Conservation (phyloP, 2,888 invertebrate genomes). For the Callosobruchus maculatus region DNA sequence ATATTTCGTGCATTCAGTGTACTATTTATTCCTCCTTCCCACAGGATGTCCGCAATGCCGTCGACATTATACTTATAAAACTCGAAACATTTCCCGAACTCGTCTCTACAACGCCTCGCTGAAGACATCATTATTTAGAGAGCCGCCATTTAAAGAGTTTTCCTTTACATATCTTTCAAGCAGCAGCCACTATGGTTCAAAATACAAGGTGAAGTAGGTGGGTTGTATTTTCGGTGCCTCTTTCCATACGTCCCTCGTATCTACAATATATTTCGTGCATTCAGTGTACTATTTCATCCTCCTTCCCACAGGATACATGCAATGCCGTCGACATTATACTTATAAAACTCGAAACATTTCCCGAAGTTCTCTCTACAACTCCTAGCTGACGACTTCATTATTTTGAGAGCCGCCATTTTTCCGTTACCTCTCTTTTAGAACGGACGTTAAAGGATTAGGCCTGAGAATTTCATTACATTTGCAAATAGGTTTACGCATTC, state of each 20-base stretch:
- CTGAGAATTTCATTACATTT: conserved; percentile 26
- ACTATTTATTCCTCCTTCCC: neutral
- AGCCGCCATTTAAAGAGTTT: neutral
- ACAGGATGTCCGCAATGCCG: neutral
- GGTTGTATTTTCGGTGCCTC: too few relatives aligned
- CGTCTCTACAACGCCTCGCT: neutral
- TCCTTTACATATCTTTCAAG: too few relatives aligned
- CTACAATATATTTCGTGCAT: neutral
- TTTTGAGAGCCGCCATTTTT: neutral
- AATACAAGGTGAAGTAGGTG: too few relatives aligned
- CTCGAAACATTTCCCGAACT: neutral
- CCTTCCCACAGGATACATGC: neutral
- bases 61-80: neutral
- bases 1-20: neutral
- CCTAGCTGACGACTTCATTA: neutral
- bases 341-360: neutral
- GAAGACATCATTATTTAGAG: neutral
- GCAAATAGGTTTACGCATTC: conserved; percentile 28
- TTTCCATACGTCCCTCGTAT: too few relatives aligned
- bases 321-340: neutral
- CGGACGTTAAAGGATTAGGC: conserved; percentile 24
- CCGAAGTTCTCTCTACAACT: neutral
- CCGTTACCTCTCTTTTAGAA: conserved; percentile 9
- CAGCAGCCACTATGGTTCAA: too few relatives aligned
- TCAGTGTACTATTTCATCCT: neutral